phyloP scores from a whole-genome alignment of 2,888 invertebrate genomes.

The Apotomis turbidana region DNA sequence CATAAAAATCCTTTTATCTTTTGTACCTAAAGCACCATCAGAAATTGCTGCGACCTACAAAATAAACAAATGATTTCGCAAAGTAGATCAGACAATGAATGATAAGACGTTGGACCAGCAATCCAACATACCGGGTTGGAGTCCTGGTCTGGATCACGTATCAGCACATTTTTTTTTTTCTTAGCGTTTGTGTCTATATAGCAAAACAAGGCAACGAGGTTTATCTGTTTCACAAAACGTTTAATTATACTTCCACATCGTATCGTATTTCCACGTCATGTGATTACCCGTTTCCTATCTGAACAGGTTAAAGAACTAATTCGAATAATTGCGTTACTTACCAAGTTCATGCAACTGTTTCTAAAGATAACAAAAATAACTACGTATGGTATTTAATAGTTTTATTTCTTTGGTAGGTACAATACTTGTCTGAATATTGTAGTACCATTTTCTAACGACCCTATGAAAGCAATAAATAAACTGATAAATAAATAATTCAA shows the following conservation, averaged over 20 bases:
- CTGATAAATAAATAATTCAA: too few relatives aligned
- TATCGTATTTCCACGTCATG: not conserved
- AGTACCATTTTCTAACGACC: too few relatives aligned
- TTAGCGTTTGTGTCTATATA: too few relatives aligned
- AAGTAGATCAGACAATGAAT: too few relatives aligned
- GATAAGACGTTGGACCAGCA: too few relatives aligned
- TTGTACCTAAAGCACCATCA: not conserved
- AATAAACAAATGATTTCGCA: not conserved
- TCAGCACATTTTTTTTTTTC: too few relatives aligned
- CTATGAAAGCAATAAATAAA: too few relatives aligned
- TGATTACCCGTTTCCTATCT: not conserved
- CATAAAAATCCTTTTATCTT: slow-evolving; percentile 15
- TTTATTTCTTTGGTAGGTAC: too few relatives aligned
- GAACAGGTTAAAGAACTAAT: slow-evolving; percentile 3
- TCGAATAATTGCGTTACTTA: not conserved
- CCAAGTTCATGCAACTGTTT: slow-evolving; percentile 1
- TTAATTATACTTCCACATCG: not conserved
- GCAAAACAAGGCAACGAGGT: not conserved
- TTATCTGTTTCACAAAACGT: not conserved
- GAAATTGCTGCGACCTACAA: not conserved
- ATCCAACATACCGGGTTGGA: too few relatives aligned
- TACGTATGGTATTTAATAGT: too few relatives aligned
- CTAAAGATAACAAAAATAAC: not conserved
- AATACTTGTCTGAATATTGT: too few relatives aligned
- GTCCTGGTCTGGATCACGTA: too few relatives aligned